Base-by-base conservation (phyloP, 2,797 vertebrate species). In the Salmo trutta region DNA sequence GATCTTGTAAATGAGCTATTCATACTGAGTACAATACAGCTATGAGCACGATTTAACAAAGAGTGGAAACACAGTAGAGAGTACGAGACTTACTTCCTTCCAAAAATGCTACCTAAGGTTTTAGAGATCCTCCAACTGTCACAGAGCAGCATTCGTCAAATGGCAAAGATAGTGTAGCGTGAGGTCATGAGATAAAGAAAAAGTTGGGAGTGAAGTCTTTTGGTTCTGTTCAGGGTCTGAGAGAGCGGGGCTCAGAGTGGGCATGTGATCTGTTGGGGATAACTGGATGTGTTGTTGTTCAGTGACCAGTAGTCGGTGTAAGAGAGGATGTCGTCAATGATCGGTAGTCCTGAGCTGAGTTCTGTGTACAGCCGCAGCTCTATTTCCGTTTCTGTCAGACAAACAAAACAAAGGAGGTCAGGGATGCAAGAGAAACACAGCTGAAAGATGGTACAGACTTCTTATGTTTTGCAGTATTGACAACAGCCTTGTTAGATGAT, bases 301-400 rank as follows among this genome's bases (percentile, higher is more conserved):
- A 64, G 59, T 24, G 59, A 3, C 33, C 73, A 74, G 33, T 3
- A 77, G 77, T 16, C 77, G 69, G 31, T 82, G 71, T 53, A 74
- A 85, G 87, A 84, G 5, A 78, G 0, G 2, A 80, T 29, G 0
- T 86, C 84, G n/a, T 29, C 73, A 14, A 53, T 0, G 0, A 0
- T 6, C 16, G 7, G 1, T 29, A 72, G 27, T 1, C 83, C 83
- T 19, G 87, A 3, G 21, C 33, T 78, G 81, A 94, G 78, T 24
- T 79, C 91, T 4, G 84, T 92, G 86, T 93, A 94, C 4, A 86
- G 82, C 0, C 82, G 89, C 0, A 16, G 0, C 0, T 95, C 92
- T 64, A 90, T 4, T 5, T 94, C 93, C 0, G 90, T 91, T 1
- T 41, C 89, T 92, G 81, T 91, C 80, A 85, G 72, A 73, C 5